Conservation (phyloP, 2,113 vertebrate species). For the Trematomus loennbergii region DNA sequence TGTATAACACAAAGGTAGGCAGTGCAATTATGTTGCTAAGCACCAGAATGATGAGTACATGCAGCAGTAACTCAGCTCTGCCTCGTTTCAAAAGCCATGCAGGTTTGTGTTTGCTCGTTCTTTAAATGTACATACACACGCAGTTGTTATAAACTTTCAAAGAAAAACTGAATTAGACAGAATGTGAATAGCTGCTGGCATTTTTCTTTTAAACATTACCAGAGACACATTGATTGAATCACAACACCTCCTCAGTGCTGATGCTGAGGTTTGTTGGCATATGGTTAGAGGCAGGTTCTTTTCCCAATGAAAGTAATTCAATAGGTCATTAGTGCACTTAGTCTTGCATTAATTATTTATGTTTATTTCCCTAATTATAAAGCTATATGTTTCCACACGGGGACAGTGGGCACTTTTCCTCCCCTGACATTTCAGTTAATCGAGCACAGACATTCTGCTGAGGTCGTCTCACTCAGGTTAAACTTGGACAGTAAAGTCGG, state of each 20-base stretch:
- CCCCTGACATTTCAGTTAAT: background rate
- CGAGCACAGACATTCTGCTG: background rate
- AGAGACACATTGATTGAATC: background rate
- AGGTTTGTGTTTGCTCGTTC: background rate
- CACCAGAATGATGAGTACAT: background rate
- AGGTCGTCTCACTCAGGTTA: slow-evolving; percentile 2
- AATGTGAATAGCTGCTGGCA: slow-evolving; percentile 1
- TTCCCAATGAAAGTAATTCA: background rate
- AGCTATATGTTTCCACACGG: background rate
- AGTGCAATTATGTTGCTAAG: slow-evolving; percentile 34
- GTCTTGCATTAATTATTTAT: background rate
- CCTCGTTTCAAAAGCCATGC: slow-evolving; percentile 2
- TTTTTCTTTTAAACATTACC: slow-evolving; percentile 13
- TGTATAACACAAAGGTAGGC: slow-evolving; percentile 1
- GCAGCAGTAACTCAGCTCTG: background rate
- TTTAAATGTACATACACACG: background rate
- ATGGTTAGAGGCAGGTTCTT: background rate
- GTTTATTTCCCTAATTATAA: too few relatives aligned
- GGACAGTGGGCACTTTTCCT: background rate
- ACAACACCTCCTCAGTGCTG: background rate
- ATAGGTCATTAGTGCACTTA: background rate
- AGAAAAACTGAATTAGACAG: slow-evolving; percentile 7
- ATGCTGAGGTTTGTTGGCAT: background rate
- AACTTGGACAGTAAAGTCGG: background rate
- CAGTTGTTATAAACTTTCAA: background rate